A percentile compares a stretch with the other conserved stretches of the same genome.
Conservation (phyloP, 2,888 invertebrate genomes). For the Drosophila formosana region DNA sequence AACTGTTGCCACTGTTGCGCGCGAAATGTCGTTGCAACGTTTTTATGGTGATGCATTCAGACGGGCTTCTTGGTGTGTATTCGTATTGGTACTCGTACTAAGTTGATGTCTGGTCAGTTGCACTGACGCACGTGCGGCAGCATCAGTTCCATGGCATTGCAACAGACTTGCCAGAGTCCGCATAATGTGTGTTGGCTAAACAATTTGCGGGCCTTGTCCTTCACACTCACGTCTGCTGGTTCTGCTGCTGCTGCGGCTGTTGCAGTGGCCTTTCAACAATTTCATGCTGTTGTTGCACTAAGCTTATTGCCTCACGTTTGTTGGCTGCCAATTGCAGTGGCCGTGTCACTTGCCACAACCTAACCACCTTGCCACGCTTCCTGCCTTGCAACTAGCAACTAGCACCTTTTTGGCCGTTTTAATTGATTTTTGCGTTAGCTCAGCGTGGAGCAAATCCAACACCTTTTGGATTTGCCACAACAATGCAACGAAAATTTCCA, state of each 20-base stretch:
- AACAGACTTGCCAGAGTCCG: slow-evolving; percentile 17
- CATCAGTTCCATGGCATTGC: slow-evolving; percentile 19
- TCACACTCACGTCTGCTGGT: neutral
- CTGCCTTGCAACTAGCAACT: neutral
- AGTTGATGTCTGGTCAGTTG: slow-evolving; percentile 23
- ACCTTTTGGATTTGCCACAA: slow-evolving; percentile 50
- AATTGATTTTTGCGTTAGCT: slow-evolving; percentile 67
- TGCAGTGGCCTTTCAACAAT: slow-evolving; percentile 6
- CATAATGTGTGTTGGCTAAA: slow-evolving; percentile 38
- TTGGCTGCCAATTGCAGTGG: slow-evolving; percentile 40
- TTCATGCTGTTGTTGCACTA: slow-evolving; percentile 32
- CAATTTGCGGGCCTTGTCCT: slow-evolving; percentile 28
- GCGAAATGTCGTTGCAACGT: slow-evolving; percentile 53
- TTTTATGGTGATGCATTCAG: slow-evolving; percentile 32
- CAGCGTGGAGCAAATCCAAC: slow-evolving; percentile 36
- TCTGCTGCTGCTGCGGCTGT: neutral
- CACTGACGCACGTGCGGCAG: slow-evolving; percentile 40
- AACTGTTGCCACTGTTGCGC: slow-evolving; percentile 47
- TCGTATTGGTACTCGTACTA: neutral
- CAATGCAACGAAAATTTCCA: slow-evolving; percentile 41
- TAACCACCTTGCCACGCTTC: neutral
- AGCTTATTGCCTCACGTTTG: slow-evolving; percentile 54
- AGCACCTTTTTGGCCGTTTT: slow-evolving; percentile 42
- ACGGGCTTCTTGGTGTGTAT: slow-evolving; percentile 27
- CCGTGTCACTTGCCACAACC: slow-evolving; percentile 11